Percentiles rank a stretch among this genome's conserved stretches.
These are phyloP conservation scores for Microcebus tavaratra DNA, from an alignment of 2,113 vertebrate genomes.

Conservation along the genomic window DNA sequence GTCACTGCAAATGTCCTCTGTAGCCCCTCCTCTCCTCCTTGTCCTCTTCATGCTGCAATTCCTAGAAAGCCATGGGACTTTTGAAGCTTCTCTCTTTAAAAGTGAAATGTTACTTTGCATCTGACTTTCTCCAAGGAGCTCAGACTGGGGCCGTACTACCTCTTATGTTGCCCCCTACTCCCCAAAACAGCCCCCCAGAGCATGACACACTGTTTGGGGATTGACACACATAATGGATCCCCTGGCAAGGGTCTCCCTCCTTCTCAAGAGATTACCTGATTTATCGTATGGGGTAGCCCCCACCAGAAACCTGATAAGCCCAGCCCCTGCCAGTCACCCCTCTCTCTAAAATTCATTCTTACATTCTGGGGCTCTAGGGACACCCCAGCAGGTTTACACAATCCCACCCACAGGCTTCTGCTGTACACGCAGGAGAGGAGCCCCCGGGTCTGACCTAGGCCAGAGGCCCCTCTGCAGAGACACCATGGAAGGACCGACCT, in stretches of 20 bases:
- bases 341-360: not conserved
- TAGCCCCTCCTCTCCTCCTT: not conserved
- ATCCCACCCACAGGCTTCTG: not conserved
- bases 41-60: not conserved
- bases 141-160: not conserved
- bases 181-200: no score
- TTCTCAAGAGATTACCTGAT: not conserved
- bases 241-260: not conserved
- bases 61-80: not conserved
- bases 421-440: not conserved
- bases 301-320: not conserved
- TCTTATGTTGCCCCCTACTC: not conserved
- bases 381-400: no score
- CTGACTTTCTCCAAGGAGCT: not conserved
- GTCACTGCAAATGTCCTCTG: not conserved
- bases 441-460: not conserved
- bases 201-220: not conserved
- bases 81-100: not conserved
- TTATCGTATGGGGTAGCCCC: not conserved
- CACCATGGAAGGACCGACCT: not conserved
- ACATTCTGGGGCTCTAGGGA: not conserved
- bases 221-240: fast-evolving
- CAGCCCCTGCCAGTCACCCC: not conserved
- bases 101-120: not conserved
- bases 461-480: not conserved